Evolutionary conservation across 1,140 invertebrate genomes (phyloP), one percentile per base, ranked within the genome.

Genomic region (Hydropsyche tenuis): DNA sequence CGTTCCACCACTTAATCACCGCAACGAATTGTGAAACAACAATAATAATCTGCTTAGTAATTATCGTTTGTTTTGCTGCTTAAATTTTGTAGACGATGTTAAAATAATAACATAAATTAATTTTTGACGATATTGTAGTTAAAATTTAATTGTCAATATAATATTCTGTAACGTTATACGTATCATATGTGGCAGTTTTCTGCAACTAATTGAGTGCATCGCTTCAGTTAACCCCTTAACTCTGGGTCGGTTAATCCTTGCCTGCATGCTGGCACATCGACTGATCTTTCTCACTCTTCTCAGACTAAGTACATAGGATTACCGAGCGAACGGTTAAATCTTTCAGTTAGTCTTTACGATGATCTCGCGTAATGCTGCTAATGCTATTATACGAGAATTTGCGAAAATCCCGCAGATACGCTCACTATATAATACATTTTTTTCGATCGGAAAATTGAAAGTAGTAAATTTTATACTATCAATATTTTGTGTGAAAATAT

Each of bases 241-340:
- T 9, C 9, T 37, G 2, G 12, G 20, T 46, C 27, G 37, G 16
- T 37, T 46, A 20, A 65, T 43, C 43, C 63, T 27, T 14, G 63
- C 11, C 20, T 22, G 63, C n/a, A n/a, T 65, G 27, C 9, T 16
- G 1, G 60, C 2, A 20, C 20, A 30, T 27, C 20, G 37, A 43
- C 37, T 69, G 65, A 60, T 73, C 42, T 69, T 73, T 65, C 71
- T 73, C 60, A 65, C 66, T 76, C 68, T 76, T 73, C 75, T 62
- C n/a, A n/a, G 45, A 42, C 60, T 76, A 65, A 76, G 75, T 72
- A 65, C 66, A 42, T 20, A 23, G 74, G 71, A 70, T 76, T 73
- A 76, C 25, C 46, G 22, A 65, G 16, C 16, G 43, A 70, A 76
- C 64, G 71, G 75, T 69, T 73, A 76, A 76, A 70, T 73, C 66